Evolutionary conservation across 2,797 vertebrate genomes (phyloP).

Genomic region (Myoxocephalus aenaeus): DNA sequence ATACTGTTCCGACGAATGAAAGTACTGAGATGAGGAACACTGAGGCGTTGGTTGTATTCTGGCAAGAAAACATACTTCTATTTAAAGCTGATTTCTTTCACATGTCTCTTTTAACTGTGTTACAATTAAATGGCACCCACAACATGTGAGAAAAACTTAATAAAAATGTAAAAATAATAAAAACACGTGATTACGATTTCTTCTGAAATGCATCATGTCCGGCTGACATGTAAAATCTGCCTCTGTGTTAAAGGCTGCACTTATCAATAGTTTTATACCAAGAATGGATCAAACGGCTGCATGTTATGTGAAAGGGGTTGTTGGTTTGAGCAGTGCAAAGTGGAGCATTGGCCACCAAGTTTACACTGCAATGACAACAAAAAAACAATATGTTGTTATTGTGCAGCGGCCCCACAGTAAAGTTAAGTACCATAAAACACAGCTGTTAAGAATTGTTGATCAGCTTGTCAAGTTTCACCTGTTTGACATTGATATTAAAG

Average conservation of each 20-base stretch:
- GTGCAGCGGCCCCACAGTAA: background rate
- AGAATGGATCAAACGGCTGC: background rate
- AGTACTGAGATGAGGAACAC: conserved; percentile 29
- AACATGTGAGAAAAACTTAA: conserved; percentile 35
- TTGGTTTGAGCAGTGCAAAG: no score
- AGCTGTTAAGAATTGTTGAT: background rate
- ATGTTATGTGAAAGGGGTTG: no score
- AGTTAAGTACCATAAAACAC: background rate
- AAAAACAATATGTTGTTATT: background rate
- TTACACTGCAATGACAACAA: background rate
- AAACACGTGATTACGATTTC: background rate
- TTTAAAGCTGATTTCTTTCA: conserved; percentile 55
- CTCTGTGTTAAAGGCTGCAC: background rate
- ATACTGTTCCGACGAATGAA: conserved; percentile 25
- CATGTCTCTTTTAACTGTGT: conserved; percentile 53
- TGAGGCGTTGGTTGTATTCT: conserved; percentile 19
- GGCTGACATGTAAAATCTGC: background rate
- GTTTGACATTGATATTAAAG: background rate
- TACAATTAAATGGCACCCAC: conserved; percentile 28
- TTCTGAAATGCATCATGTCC: background rate
- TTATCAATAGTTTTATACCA: background rate
- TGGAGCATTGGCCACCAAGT: no score
- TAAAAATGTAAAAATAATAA: no score
- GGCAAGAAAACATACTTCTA: conserved; percentile 22
- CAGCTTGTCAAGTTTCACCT: no score